Base-by-base conservation (phyloP, 2,888 invertebrate genomes). In the Scaptomyza parva region DNA sequence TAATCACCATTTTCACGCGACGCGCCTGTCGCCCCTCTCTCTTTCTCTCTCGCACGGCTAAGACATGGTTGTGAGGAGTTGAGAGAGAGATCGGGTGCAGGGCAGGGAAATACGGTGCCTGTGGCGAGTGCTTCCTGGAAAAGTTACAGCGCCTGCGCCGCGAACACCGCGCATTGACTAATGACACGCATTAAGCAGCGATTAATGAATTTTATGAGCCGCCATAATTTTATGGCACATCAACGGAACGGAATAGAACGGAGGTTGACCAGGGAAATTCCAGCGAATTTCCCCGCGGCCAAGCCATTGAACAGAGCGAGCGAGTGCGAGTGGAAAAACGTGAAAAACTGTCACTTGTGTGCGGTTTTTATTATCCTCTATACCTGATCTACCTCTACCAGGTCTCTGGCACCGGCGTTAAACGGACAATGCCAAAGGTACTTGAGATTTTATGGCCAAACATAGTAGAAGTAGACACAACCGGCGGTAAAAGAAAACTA, bases 1-100 rank as follows among this genome's bases (percentile, higher is more conserved):
- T 87, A 87, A 85, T 87, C 87, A 84, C 83, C 82, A 39, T 82
- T 82, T 84, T 87, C 86, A 87, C 86, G 85, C 87, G 86, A 87
- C 74, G 75, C 62, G 70, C 54, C 71, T 66, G 82, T 78, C 57
- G 64, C 58, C 35, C 35, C 37, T 30, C 45, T 17, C 37, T 37
- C 30, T 28, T 11, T 28, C 28, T 28, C 28, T 1, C 28, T 1
- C 9, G 24, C 6, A 28, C 58, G 44, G 30, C 35, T 17, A 8
- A 39, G 43, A 57, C 55, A 58, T 70, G 73, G 67, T 73, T 63
- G 70, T 26, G 35, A 47, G 30, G n/a, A 26, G 43, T 17, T 22
- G 18, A 11, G n/a, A n/a, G n/a, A n/a, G n/a, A n/a, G n/a, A n/a
- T 6, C 8, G 44, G 8, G 18, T n/a, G 26, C 20, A 37, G 50